These are phyloP conservation scores for Congeria kusceri DNA, from an alignment of 2,888 invertebrate genomes.

Conservation along the genomic window DNA sequence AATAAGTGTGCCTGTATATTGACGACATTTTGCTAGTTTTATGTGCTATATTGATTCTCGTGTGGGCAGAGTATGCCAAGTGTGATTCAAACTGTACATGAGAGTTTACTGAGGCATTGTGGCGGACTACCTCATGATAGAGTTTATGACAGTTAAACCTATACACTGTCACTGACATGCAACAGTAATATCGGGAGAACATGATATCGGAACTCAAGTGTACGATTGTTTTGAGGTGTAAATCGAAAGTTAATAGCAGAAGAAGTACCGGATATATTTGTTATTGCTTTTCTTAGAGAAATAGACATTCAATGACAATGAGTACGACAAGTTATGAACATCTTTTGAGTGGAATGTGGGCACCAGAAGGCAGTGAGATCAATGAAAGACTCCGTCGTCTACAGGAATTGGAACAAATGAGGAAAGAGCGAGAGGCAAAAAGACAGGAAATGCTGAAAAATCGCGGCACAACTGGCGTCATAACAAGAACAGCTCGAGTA, in stretches of 20 bases:
- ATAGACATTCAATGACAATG: slow-evolving; percentile 13
- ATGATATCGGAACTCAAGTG: neutral
- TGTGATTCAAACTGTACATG: no score
- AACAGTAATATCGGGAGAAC: neutral
- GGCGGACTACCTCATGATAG: no score
- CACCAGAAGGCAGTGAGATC: slow-evolving; percentile 57
- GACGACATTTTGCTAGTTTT: no score
- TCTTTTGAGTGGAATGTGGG: slow-evolving; percentile 49
- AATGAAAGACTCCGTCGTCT: slow-evolving; percentile 47
- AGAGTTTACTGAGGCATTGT: no score
- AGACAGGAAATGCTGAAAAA: slow-evolving; percentile 12
- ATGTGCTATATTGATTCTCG: no score
- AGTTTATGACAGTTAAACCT: no score
- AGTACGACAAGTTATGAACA: slow-evolving; percentile 35
- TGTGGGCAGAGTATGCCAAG: no score
- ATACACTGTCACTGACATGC: no score
- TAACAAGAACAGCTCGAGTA: slow-evolving; percentile 13
- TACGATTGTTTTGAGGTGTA: neutral
- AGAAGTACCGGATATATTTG: no score
- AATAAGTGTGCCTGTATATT: no score
- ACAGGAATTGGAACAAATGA: slow-evolving; percentile 49
- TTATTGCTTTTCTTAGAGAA: neutral
- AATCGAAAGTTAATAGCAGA: no score
- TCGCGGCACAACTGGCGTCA: neutral
- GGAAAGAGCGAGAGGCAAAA: slow-evolving; percentile 53